phyloP scores from a whole-genome alignment of 2,888 invertebrate genomes.

The Microctonus hyperodae region DNA sequence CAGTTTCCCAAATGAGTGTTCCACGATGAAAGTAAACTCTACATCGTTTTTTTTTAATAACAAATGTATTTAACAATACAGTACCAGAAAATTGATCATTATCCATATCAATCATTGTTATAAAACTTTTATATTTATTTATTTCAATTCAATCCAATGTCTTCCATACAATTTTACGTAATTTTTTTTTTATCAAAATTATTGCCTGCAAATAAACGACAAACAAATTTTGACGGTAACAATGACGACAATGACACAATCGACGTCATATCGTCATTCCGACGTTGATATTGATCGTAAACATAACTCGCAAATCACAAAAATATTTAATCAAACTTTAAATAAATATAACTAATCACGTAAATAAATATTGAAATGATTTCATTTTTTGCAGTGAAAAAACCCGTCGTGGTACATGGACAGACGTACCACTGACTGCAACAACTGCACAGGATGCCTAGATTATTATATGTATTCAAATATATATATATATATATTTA shows the following conservation, averaged over 20 bases:
- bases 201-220: too few relatives aligned
- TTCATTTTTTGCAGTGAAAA: neutral
- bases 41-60: constrained; percentile 69
- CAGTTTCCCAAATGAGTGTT: constrained; percentile 71
- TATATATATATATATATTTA: too few relatives aligned
- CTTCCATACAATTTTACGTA: too few relatives aligned
- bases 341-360: neutral
- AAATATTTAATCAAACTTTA: neutral
- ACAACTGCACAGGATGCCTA: neutral
- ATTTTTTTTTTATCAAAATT: too few relatives aligned
- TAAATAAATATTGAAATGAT: neutral
- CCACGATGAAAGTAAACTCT: constrained; percentile 71
- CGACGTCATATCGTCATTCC: neutral
- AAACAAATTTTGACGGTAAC: neutral
- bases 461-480: neutral
- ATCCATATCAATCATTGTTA: constrained; percentile 41
- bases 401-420: neutral
- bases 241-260: neutral
- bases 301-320: neutral
- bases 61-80: constrained; percentile 67
- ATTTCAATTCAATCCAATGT: neutral
- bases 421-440: constrained; percentile 2
- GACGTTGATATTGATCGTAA: neutral
- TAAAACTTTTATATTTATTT: neutral
- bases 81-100: constrained; percentile 50